Percentiles rank a stretch among this genome's conserved stretches.
These are phyloP conservation scores for Nixonia krombeini DNA, from an alignment of 1,140 invertebrate species.

Conservation along the genomic window DNA sequence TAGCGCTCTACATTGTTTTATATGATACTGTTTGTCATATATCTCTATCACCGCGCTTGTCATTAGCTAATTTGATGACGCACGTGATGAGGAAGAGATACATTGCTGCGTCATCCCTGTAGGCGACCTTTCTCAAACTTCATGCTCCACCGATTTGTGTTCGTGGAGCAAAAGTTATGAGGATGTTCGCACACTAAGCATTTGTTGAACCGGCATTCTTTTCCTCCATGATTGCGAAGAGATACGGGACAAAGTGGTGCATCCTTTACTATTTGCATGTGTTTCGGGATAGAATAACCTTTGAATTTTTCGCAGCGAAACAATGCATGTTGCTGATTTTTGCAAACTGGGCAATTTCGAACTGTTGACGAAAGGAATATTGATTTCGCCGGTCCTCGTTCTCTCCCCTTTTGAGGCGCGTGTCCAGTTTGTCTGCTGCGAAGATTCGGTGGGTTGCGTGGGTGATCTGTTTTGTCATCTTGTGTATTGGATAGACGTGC, in stretches of 20 bases:
- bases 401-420: not conserved
- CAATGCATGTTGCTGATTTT: not conserved
- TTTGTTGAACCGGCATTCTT: conserved; percentile 11
- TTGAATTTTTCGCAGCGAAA: not conserved
- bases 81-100: too few relatives aligned
- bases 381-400: not conserved
- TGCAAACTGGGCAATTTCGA: not conserved
- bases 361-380: not conserved
- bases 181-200: too few relatives aligned
- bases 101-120: not conserved
- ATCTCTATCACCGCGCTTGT: too few relatives aligned
- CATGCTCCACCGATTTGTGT: too few relatives aligned
- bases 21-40: too few relatives aligned
- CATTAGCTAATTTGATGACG: too few relatives aligned
- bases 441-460: too few relatives aligned
- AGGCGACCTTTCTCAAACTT: too few relatives aligned
- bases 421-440: too few relatives aligned
- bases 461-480: too few relatives aligned
- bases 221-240: not conserved
- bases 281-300: not conserved
- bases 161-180: too few relatives aligned
- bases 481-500: not conserved
- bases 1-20: conserved; percentile 5
- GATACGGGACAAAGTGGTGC: not conserved
- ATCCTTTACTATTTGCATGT: not conserved